Conservation (phyloP, 2,113 vertebrate species). For the Ia io region DNA sequence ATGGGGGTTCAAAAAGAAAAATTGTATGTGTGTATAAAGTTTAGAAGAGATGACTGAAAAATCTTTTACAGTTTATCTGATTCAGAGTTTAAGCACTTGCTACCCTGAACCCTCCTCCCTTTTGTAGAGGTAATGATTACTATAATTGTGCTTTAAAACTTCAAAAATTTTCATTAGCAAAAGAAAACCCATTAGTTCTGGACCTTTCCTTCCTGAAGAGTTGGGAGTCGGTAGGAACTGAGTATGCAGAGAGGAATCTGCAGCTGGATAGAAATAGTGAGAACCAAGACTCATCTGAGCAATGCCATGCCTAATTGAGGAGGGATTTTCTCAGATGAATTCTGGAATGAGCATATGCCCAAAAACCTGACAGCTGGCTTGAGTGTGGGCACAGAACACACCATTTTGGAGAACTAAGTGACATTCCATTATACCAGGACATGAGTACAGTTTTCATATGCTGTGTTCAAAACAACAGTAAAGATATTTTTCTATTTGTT, state of each 20-base stretch:
- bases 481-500: not conserved
- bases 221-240: not conserved
- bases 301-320: not conserved
- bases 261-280: slow-evolving; percentile 43
- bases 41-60: not conserved
- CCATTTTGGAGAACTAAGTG: not conserved
- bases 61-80: not conserved
- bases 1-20: not conserved
- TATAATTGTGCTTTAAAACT: slow-evolving; percentile 1
- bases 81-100: not conserved
- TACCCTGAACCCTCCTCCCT: not conserved
- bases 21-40: not conserved
- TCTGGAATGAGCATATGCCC: slow-evolving; percentile 40
- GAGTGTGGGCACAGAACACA: not conserved
- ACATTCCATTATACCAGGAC: not conserved
- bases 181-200: not conserved
- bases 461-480: not conserved
- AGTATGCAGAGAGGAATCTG: slow-evolving; percentile 23
- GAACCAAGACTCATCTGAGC: slow-evolving; percentile 27
- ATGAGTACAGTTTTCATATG: not conserved
- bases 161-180: not conserved
- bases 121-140: not conserved
- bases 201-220: not conserved
- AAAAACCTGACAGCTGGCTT: not conserved
- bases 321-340: slow-evolving; percentile 20